Evolutionary conservation across 2,888 invertebrate genomes (phyloP).

Genomic region (Athetis lepigone): DNA sequence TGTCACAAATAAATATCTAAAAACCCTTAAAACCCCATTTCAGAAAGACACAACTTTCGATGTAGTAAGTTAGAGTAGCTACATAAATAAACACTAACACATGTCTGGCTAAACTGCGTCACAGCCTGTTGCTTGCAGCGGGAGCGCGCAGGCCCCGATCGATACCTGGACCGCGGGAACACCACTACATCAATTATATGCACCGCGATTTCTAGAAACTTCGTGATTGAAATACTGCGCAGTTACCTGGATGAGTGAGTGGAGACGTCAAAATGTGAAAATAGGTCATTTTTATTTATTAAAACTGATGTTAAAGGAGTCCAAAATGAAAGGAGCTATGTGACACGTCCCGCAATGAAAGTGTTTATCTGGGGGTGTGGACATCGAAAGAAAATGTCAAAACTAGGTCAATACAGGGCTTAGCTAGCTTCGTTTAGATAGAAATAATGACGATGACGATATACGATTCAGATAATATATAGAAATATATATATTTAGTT

Average conservation of each 20-base stretch:
- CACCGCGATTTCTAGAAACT: conserved; percentile 61
- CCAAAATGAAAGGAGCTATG: not conserved
- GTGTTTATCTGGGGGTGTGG: not conserved
- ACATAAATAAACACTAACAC: conserved; percentile 59
- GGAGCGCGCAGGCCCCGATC: conserved; percentile 80
- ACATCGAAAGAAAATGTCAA: conserved; percentile 3
- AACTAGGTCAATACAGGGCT: conserved; percentile 20
- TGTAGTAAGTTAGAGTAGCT: conserved; percentile 22
- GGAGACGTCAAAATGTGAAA: not conserved
- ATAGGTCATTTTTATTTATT: conserved; percentile 35
- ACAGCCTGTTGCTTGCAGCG: conserved; percentile 75
- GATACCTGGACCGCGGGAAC: conserved; percentile 69
- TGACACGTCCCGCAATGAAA: not conserved
- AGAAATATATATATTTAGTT: not conserved
- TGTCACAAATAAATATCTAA: not conserved
- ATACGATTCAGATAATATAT: not conserved
- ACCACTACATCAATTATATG: conserved; percentile 68
- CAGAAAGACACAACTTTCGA: conserved; percentile 13
- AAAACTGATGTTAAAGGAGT: not conserved
- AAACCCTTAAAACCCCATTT: not conserved
- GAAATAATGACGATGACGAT: not conserved
- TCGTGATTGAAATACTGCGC: conserved; percentile 55
- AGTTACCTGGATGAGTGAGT: conserved; percentile 44
- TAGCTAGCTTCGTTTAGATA: not conserved
- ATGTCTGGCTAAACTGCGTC: conserved; percentile 71